Conservation (phyloP, 1,140 invertebrate species). For the Pentalonia nigronervosa region DNA sequence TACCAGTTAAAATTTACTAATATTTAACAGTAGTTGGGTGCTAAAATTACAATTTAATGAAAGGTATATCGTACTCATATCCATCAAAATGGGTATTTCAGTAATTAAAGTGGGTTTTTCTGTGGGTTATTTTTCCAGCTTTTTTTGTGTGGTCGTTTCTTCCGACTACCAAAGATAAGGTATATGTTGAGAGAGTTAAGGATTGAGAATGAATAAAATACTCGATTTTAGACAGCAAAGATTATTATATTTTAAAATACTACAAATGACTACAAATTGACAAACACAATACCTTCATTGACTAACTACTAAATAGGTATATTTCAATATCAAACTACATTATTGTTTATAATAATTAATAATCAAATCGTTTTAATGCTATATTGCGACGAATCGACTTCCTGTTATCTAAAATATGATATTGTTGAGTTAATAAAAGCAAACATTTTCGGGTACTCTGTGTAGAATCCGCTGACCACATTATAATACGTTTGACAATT, state of each 20-base stretch:
- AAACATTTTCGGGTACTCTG: slow-evolving; percentile 6
- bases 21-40: too few relatives aligned
- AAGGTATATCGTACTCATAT: too few relatives aligned
- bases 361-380: background rate
- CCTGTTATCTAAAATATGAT: background rate
- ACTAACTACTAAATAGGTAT: slow-evolving; percentile 21
- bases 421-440: slow-evolving; percentile 31
- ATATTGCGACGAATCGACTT: background rate
- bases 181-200: too few relatives aligned
- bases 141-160: too few relatives aligned
- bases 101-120: too few relatives aligned
- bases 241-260: slow-evolving; percentile 43
- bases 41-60: too few relatives aligned
- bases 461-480: background rate
- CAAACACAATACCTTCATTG: background rate
- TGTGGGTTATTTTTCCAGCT: too few relatives aligned
- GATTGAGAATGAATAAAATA: background rate
- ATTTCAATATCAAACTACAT: background rate
- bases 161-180: too few relatives aligned
- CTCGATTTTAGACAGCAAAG: background rate
- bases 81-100: too few relatives aligned
- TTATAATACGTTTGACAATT: background rate
- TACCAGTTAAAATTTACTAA: too few relatives aligned
- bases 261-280: slow-evolving; percentile 34
- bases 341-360: background rate